These are phyloP conservation scores for Clanis bilineata DNA, from an alignment of 2,888 invertebrate genomes.

Conservation along the genomic window DNA sequence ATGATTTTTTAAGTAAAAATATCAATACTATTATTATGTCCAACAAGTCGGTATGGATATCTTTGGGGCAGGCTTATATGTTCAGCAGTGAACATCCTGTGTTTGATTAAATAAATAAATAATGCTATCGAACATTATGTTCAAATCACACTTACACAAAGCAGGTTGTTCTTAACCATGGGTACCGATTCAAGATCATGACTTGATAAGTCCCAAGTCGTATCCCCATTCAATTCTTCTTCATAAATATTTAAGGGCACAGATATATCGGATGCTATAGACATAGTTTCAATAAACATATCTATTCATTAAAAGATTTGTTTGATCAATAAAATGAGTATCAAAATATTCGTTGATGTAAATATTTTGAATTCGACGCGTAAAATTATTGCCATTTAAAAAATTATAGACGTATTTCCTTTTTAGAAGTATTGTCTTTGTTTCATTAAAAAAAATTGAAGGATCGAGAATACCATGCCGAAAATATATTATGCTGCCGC, in stretches of 20 bases:
- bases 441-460: background rate
- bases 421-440: background rate
- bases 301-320: conserved; percentile 21
- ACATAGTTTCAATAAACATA: conserved; percentile 38
- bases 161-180: conserved; percentile 41
- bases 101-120: too few species aligned
- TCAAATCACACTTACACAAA: conserved; percentile 59
- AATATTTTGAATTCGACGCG: conserved; percentile 42
- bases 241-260: conserved; percentile 54
- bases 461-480: background rate
- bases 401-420: background rate
- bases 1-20: too few species aligned
- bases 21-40: too few species aligned
- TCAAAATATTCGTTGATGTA: background rate
- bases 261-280: conserved; percentile 35
- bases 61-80: too few species aligned
- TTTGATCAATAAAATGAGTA: conserved; percentile 49
- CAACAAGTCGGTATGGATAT: too few species aligned
- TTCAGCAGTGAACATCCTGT: too few species aligned
- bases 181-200: conserved; percentile 50
- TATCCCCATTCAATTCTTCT: conserved; percentile 52
- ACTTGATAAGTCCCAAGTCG: conserved; percentile 52
- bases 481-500: background rate
- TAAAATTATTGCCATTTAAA: background rate
- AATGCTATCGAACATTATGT: too few species aligned